These are phyloP conservation scores for Hedychridium roseum DNA, from an alignment of 2,888 invertebrate species.

Conservation along the genomic window DNA sequence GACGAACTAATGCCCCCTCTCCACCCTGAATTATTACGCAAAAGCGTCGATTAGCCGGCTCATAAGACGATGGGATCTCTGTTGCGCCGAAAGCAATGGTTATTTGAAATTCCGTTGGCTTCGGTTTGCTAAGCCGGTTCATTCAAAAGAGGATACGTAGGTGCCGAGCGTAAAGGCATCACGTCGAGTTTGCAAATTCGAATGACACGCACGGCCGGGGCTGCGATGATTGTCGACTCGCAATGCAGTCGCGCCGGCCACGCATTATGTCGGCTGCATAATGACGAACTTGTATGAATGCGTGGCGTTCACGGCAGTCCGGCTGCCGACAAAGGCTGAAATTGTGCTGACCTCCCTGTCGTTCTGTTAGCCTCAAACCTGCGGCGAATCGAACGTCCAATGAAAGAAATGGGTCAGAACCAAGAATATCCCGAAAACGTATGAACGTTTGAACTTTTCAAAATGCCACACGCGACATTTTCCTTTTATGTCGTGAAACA, in stretches of 20 bases:
- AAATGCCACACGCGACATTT: not conserved
- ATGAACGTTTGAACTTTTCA: not conserved
- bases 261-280: conserved; percentile 50
- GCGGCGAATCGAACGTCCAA: not conserved
- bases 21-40: too few relatives aligned
- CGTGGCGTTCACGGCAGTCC: conserved; percentile 40
- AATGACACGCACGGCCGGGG: conserved; percentile 29
- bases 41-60: not conserved
- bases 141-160: too few relatives aligned
- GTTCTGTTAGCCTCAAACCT: not conserved
- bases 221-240: conserved; percentile 48
- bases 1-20: too few relatives aligned
- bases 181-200: conserved; percentile 51
- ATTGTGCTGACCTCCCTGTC: conserved; percentile 27
- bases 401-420: not conserved
- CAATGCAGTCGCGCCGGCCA: conserved; percentile 37
- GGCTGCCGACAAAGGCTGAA: conserved; percentile 36
- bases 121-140: too few relatives aligned
- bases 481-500: too few relatives aligned
- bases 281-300: conserved; percentile 51
- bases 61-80: not conserved
- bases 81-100: too few relatives aligned
- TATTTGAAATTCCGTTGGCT: too few relatives aligned
- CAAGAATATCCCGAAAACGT: not conserved
- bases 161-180: conserved; percentile 15